Base-by-base conservation (phyloP, 2,113 vertebrate species). In the Rhabdornis inornatus region DNA sequence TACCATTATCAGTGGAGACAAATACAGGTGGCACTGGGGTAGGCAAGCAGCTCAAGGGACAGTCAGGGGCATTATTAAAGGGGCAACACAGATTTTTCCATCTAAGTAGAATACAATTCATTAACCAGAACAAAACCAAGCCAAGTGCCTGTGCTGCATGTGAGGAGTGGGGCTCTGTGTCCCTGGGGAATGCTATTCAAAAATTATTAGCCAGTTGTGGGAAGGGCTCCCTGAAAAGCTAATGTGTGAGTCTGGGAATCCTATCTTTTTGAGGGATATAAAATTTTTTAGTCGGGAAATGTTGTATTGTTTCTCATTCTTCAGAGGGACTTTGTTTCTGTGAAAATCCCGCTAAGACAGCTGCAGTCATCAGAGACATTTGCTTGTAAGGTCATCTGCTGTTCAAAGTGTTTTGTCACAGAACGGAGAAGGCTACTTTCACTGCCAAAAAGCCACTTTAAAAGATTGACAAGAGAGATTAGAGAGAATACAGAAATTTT, bases 381-480 rank as follows among this genome's bases (percentile, higher is more conserved):
- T 76, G 45, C 83, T 94, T 76, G 64, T 83, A 91, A 84, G 92
- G 87, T 92, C 68, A 59, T 81, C 40, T 79, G 89, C 31, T 82
- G 61, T 72, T 11, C 1, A 85, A 95, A 71, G 66, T 70, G 50
- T 93, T 91, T 80, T 87, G 75, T 87, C 45, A 30, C 5, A 50
- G 72, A 57, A 59, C 35, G 60, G 61, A 68, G 86, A 92, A 82
- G 49, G 20, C 42, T 56, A 37, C 37, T 80, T 81, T 72, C 47
- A 60, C 28, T 91, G 71, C 77, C 90, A 96, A 77, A 87, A 95
- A 95, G 44, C 53, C 83, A 94, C 93, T 93, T 93, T 65, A 83
- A 79, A 89, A 86, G 96, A 69, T 50, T 89, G 96, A 95, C 70
- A 79, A 72, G 70, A 76, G 61, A 92, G 47, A 89, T 64, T 76